Evolutionary conservation across 2,888 invertebrate genomes (phyloP), one percentile per base, ranked within the genome.

Genomic region (Epinotia nisella): DNA sequence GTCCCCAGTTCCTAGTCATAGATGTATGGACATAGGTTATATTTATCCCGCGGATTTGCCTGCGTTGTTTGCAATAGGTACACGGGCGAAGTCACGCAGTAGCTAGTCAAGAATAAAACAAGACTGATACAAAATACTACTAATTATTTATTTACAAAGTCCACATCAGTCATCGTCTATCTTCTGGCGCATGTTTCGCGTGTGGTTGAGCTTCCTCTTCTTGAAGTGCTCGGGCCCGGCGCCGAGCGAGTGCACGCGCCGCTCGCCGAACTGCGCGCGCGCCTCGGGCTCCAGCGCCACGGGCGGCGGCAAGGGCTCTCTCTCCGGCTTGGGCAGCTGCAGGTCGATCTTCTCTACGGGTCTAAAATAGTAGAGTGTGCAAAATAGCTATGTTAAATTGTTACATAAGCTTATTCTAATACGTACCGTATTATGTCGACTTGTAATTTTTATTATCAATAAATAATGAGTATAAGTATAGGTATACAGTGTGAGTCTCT

Each of bases 171-270:
- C 95, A 80, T 96, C 95, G 79, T 95, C 94, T 29, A 94, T 76
- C 85, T 96, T 94, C 83, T 95, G 95, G 73, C 97, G 89, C 74
- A 95, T 94, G 83, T 96, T 96, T 78, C 95, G 94, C 81, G 95
- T 95, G 1, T 85, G 82, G 74, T 90, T 92, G 74, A 96, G 88
- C 89, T 96, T 97, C 73, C 97, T 90, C 82, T 96, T 96, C 81
- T 96, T 97, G 83, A 97, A 97, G 35, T 0, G 35, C 74, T 94
- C 94, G 21, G 93, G 94, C 1, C 90, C 94, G 0, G 91, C 91
- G 13, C 93, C 94, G 5, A 96, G 87, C 35, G 94, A 94, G 15
- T 94, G 91, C 0, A 95, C 87, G 0, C 93, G 94, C 82, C 95
- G 96, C 80, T 96, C 96, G 78, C 94, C 94, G 80, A 96, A 96